Evolutionary conservation across 2,888 invertebrate species (phyloP).

Genomic region (Agonum fuliginosum): DNA sequence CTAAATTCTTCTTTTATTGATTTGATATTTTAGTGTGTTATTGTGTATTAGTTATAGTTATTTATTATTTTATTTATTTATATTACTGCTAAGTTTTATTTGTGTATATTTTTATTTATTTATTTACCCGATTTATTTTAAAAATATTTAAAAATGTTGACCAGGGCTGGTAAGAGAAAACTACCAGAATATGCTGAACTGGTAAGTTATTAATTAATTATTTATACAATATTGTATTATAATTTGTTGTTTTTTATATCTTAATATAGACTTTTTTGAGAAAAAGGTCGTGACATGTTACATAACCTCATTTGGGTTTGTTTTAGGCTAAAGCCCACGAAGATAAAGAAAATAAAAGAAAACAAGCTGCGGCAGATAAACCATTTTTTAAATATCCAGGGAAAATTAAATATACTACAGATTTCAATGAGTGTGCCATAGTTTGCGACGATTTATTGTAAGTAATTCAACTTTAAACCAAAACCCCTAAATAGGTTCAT

Average conservation of each 20-base stretch:
- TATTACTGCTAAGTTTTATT: neutral
- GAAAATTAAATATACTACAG: slow-evolving; percentile 69
- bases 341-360: slow-evolving; percentile 57
- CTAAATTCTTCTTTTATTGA: neutral
- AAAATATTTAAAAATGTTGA: slow-evolving; percentile 18
- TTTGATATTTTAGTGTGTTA: too few species aligned
- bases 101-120: neutral
- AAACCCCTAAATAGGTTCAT: too few species aligned
- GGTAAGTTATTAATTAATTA: slow-evolving; percentile 29
- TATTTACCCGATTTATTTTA: slow-evolving; percentile 11
- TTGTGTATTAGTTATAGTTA: neutral
- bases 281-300: slow-evolving; percentile 37
- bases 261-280: neutral
- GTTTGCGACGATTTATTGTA: slow-evolving; percentile 73
- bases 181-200: slow-evolving; percentile 53
- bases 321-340: slow-evolving; percentile 47
- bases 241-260: slow-evolving; percentile 4
- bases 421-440: slow-evolving; percentile 72
- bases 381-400: slow-evolving; percentile 68
- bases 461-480: slow-evolving; percentile 58
- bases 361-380: slow-evolving; percentile 55
- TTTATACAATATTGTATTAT: neutral
- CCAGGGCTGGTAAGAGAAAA: slow-evolving; percentile 50
- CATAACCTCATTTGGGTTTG: neutral
- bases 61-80: neutral